Base-by-base conservation (phyloP, 2,113 vertebrate genomes). In the Gambusia affinis region DNA sequence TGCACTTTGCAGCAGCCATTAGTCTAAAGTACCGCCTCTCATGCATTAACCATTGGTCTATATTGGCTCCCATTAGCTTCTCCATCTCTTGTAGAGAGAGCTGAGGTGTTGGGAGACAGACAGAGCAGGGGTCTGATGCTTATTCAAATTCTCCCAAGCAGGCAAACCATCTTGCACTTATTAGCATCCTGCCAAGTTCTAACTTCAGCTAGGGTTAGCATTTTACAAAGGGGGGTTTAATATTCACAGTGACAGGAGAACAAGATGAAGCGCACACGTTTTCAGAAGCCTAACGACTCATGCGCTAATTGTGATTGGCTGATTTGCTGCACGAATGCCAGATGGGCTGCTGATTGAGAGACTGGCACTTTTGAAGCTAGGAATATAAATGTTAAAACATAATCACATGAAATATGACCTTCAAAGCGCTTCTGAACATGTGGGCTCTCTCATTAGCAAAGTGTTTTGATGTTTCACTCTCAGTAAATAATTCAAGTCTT, bases 1-100 rank as follows among this genome's bases (percentile, higher is more conserved):
- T 83, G 73, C 82, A 84, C 83, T 90, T 78, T 77, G 72, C 75
- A 69, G 74, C 70, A 76, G 74, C 85, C 79, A 90, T 89, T 90
- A 90, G 82, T 86, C 80, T 65, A 75, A 88, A 89, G 80, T 69
- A 80, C 68, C 30, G 24, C 75, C 60, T 76, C 80, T 90, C 88
- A 91, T 91, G 80, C 84, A 90, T 91, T 91, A 91, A 89, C 78
- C 85, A 88, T 87, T 69, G 76, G 78, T 72, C 74, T 77, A 83
- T 80, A 86, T 77, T 85, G 84, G 74, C 37, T 83, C 77, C 86
- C 73, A 86, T 88, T 92, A 87, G 70, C 76, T 75, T 67, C 75
- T 67, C 66, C 51, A 37, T 82, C 35, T 83, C 80, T 81, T 72
- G 69, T 6, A 3, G 62, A 76, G 68, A 66, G 82, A 79, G 79